Evolutionary conservation across 2,888 invertebrate genomes (phyloP).

Genomic region (Heliconius hortense): DNA sequence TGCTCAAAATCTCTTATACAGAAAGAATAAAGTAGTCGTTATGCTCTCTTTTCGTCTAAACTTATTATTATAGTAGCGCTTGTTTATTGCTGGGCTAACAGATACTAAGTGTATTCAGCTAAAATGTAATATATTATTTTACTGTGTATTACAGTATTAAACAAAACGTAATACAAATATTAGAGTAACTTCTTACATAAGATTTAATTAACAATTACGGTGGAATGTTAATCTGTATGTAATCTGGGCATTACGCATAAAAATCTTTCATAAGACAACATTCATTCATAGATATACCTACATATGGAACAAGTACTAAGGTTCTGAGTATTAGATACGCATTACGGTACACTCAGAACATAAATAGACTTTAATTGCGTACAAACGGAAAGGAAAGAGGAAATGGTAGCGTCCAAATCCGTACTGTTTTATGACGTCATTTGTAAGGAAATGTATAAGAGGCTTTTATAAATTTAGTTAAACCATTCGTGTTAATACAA

Average conservation of each 20-base stretch:
- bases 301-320: background rate
- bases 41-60: background rate
- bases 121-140: background rate
- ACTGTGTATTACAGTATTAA: background rate
- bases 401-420: conserved; percentile 39
- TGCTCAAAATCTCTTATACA: background rate
- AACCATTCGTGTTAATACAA: background rate
- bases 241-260: background rate
- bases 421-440: conserved; percentile 37
- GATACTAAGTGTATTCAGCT: background rate
- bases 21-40: background rate
- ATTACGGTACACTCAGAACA: conserved; percentile 34
- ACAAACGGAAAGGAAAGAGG: conserved; percentile 41
- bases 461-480: conserved; percentile 4
- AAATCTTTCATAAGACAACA: background rate
- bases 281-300: background rate
- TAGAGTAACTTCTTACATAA: conserved; percentile 1
- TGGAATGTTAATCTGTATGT: background rate
- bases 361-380: conserved; percentile 43
- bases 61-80: background rate
- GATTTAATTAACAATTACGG: background rate
- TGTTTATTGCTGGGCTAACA: too few species aligned
- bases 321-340: conserved; percentile 37
- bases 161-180: background rate
- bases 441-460: conserved; percentile 9